A percentile compares a stretch with the other conserved stretches of the same genome.
phyloP scores from a whole-genome alignment of 1,140 invertebrate species.

The Drepana arcuata region DNA sequence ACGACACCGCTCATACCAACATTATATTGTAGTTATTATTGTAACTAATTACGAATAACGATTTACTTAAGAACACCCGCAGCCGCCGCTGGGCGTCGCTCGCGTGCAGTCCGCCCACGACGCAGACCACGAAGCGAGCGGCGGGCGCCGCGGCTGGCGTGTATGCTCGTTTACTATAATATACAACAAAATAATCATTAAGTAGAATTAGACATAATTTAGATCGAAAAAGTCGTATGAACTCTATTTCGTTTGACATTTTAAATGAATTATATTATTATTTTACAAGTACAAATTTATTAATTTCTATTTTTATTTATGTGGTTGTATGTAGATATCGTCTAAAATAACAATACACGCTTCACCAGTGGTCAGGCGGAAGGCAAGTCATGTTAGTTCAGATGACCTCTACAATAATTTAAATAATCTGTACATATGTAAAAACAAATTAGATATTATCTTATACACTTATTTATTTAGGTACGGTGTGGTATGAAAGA shows the following conservation, averaged over 20 bases:
- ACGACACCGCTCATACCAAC: slow-evolving; percentile 69
- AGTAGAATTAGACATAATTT: slow-evolving; percentile 55
- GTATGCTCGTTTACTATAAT: slow-evolving; percentile 35
- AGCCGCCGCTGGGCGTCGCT: slow-evolving; percentile 11
- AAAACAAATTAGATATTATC: slow-evolving; percentile 65
- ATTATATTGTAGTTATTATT: slow-evolving; percentile 69
- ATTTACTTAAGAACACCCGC: slow-evolving; percentile 27
- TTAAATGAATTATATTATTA: slow-evolving; percentile 47
- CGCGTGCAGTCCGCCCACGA: too few relatives aligned
- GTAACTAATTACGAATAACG: slow-evolving; percentile 57
- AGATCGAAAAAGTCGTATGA: slow-evolving; percentile 32
- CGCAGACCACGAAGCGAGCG: too few relatives aligned
- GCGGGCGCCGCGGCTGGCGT: slow-evolving; percentile 18
- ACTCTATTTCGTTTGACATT: slow-evolving; percentile 48
- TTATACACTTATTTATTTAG: slow-evolving; percentile 68
- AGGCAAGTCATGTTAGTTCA: too few relatives aligned
- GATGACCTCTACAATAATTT: slow-evolving; percentile 25
- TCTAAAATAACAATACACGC: too few relatives aligned
- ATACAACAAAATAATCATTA: slow-evolving; percentile 62
- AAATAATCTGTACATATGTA: slow-evolving; percentile 63
- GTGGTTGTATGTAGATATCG: too few relatives aligned
- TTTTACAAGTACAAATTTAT: slow-evolving; percentile 67
- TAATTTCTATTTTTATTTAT: slow-evolving; percentile 55
- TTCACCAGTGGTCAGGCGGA: too few relatives aligned
- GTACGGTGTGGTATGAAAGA: slow-evolving; percentile 43